These are phyloP conservation scores for Ethmia dodecea DNA, from an alignment of 2,888 invertebrate species.

Conservation along the genomic window DNA sequence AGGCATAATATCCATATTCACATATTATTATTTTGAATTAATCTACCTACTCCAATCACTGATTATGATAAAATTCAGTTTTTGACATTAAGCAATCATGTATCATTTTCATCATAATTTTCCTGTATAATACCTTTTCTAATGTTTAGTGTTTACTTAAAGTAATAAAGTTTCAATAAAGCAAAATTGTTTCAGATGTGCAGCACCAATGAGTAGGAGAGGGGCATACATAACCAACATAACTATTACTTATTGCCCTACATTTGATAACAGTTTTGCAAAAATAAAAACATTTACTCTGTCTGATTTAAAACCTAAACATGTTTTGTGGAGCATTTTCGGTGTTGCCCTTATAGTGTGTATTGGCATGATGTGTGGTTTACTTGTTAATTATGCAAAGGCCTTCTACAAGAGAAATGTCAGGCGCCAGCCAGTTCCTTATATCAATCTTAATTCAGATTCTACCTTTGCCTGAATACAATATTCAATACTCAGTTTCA, in stretches of 20 bases:
- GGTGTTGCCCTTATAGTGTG: constrained; percentile 55
- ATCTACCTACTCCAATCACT: too few species aligned
- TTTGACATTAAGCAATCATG: too few species aligned
- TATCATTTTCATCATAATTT: too few species aligned
- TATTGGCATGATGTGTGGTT: constrained; percentile 56
- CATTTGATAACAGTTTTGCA: constrained; percentile 49
- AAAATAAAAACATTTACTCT: constrained; percentile 42
- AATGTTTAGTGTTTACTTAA: too few species aligned
- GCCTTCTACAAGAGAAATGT: constrained; percentile 51
- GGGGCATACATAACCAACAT: constrained; percentile 62
- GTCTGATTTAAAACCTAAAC: constrained; percentile 53
- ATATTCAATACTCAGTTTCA: constrained; percentile 1
- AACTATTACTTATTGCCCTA: constrained; percentile 55
- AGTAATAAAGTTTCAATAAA: too few species aligned
- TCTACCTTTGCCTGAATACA: constrained; percentile 47
- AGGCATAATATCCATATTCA: too few species aligned
- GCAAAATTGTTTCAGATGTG: constrained; percentile 66
- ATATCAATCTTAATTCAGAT: constrained; percentile 53
- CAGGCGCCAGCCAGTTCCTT: constrained; percentile 53
- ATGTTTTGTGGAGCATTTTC: constrained; percentile 63
- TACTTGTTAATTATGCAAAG: constrained; percentile 52
- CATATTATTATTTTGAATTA: too few species aligned
- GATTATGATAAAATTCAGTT: too few species aligned
- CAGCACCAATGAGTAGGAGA: constrained; percentile 59
- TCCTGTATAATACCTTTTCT: too few species aligned